A percentile compares a stretch with the other conserved stretches of the same genome.
Conservation (phyloP, 1,140 invertebrate genomes). For the Callitettix versicolor region DNA sequence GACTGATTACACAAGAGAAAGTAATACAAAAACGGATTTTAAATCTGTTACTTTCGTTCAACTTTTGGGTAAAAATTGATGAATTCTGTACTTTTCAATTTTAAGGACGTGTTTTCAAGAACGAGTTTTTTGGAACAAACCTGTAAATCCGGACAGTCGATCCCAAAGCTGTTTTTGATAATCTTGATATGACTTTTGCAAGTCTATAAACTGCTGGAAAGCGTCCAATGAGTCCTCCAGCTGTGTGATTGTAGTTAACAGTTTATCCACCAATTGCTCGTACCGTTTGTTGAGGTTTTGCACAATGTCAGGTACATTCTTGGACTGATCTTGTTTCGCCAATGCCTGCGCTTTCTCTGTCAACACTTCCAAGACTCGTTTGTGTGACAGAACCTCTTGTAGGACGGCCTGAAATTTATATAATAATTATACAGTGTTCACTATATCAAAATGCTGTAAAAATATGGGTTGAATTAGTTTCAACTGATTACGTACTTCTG, state of each 20-base stretch:
- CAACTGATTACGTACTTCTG: no score
- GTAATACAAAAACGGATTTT: no score
- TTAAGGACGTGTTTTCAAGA: no score
- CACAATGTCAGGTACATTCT: slow-evolving; percentile 33
- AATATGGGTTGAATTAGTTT: not conserved
- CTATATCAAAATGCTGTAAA: not conserved
- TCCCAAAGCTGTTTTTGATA: slow-evolving; percentile 84
- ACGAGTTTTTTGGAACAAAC: no score
- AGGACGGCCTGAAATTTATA: slow-evolving; percentile 45
- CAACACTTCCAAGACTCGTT: slow-evolving; percentile 77
- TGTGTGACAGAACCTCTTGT: slow-evolving; percentile 84
- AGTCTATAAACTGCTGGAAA: slow-evolving; percentile 72
- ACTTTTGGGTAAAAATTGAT: no score
- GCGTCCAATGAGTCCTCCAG: slow-evolving; percentile 64
- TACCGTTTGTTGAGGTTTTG: slow-evolving; percentile 62
- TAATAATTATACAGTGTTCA: not conserved
- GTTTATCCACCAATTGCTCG: slow-evolving; percentile 49
- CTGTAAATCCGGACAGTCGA: slow-evolving; percentile 54
- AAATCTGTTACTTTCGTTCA: no score
- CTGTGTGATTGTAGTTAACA: slow-evolving; percentile 50
- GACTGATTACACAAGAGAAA: no score
- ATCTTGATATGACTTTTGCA: slow-evolving; percentile 74
- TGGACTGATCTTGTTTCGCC: slow-evolving; percentile 44
- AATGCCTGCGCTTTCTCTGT: slow-evolving; percentile 74
- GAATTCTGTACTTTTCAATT: no score